Evolutionary conservation across 2,113 vertebrate genomes (phyloP), one percentile per base, ranked within the genome.

Genomic region (Catharus minimus): DNA sequence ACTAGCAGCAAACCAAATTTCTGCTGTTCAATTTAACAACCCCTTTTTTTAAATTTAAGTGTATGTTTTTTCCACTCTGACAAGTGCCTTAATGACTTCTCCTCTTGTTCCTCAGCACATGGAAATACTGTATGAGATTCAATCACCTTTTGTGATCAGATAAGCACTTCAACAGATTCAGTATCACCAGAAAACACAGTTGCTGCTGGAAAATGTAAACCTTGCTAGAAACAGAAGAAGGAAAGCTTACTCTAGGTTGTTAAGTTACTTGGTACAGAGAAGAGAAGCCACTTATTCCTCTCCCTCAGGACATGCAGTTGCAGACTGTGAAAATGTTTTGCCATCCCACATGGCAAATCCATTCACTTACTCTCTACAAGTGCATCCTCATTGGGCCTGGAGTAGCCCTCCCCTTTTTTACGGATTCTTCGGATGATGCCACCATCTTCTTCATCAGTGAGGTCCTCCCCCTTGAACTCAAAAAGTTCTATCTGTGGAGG

Each of bases 321-420:
- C 18, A 75, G 28, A 30, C 0, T 21, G 13, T 12, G 20, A 26
- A 78, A 65, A 55, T 4, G 20, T 66, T 91, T 65, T 61, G 49
- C 16, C 27, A 33, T 27, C 32, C 26, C 33, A 39, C 23, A 53
- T 0, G 0, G 18, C 26, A 78, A 89, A 61, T 13, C 20, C 36
- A 65, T 38, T 67, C 55, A 33, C 97, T 97, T 75, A 99, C 99
- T 98, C 85, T 99, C 99, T 41, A 99, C 99, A 36, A 98, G 62
- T 0, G 99, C 98, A 36, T 99, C 98, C 58, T 99, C 99, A 10
- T 99, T 99, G 58, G 99, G 99, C 92, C 98, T 99, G 64, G 98
- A 97, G 83, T 99, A 99, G 58, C 99, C 98, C 82, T 99, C 98
- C 4, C 99, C 99, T 67, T 98, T 99, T 32, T 97, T 98, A 90